Percentiles rank a stretch among this genome's conserved stretches.
phyloP scores from a whole-genome alignment of 2,888 invertebrate species.

The Epiperipatus broadwayi region DNA sequence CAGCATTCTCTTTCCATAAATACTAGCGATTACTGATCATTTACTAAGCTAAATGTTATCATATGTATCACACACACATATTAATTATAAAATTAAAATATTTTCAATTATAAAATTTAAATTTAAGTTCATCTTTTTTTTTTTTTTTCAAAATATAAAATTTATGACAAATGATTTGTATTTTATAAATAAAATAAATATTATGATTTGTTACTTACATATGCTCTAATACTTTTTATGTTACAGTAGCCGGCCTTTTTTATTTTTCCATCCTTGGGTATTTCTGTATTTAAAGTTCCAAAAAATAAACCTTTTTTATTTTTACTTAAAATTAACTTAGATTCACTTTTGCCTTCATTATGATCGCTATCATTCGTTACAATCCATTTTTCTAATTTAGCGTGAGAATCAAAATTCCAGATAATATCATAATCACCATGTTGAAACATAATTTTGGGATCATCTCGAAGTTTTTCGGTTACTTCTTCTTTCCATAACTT shows the following conservation, averaged over 20 bases:
- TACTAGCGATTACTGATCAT: too few relatives aligned
- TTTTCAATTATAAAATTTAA: background rate
- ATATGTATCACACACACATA: too few relatives aligned
- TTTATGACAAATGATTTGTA: conserved; percentile 1
- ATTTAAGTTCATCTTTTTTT: background rate
- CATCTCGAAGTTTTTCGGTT: conserved; percentile 41
- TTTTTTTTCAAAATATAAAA: background rate
- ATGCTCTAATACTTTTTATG: conserved; percentile 44
- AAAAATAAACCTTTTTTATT: conserved; percentile 33
- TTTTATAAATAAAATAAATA: background rate
- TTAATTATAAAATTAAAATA: conserved; percentile 15
- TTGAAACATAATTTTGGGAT: conserved; percentile 32
- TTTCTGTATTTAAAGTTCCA: conserved; percentile 32
- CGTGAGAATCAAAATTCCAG: conserved; percentile 46
- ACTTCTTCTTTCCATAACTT: conserved; percentile 45
- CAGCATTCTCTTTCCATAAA: too few relatives aligned
- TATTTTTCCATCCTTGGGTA: conserved; percentile 59
- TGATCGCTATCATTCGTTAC: conserved; percentile 60
- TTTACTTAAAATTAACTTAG: conserved; percentile 43
- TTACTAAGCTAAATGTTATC: too few relatives aligned
- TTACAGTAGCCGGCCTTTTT: conserved; percentile 64
- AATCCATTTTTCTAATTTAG: conserved; percentile 46
- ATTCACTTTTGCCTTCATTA: conserved; percentile 51
- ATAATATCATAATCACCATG: conserved; percentile 49
- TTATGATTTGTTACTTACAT: conserved; percentile 34